Percentiles rank a stretch among this genome's conserved stretches.
Conservation (phyloP, 2,888 invertebrate species). For the Leptarthrus brevirostris region DNA sequence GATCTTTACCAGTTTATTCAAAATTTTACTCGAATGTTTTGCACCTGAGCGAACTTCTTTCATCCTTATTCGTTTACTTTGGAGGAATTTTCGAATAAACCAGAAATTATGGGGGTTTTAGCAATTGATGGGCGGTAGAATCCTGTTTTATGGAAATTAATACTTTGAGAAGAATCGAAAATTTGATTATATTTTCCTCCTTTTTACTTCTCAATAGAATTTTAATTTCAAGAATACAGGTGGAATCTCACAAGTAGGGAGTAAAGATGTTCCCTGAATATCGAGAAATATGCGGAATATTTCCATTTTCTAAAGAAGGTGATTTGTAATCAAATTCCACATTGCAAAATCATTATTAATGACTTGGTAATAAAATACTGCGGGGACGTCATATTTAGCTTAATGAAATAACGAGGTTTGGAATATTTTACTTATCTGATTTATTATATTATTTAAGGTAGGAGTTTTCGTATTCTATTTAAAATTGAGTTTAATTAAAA, state of each 20-base stretch:
- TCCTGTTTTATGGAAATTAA: slow-evolving; percentile 44
- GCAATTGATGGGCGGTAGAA: slow-evolving; percentile 3
- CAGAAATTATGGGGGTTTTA: slow-evolving; percentile 26
- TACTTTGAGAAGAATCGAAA: slow-evolving; percentile 34
- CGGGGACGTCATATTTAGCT: neutral
- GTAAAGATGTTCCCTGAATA: slow-evolving; percentile 10
- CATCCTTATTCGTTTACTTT: slow-evolving; percentile 6
- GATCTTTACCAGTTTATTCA: slow-evolving; percentile 38
- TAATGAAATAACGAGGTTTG: no score
- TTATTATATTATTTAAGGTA: no score
- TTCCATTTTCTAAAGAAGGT: slow-evolving; percentile 30
- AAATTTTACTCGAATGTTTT: slow-evolving; percentile 26
- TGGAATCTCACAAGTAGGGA: neutral
- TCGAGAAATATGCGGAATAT: slow-evolving; percentile 29
- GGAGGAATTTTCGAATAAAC: slow-evolving; percentile 22
- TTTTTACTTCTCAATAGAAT: slow-evolving; percentile 29
- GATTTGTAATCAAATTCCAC: slow-evolving; percentile 41
- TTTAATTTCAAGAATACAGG: slow-evolving; percentile 29
- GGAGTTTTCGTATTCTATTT: no score
- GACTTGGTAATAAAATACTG: slow-evolving; percentile 28
- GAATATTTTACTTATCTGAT: no score
- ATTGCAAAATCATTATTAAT: slow-evolving; percentile 32
- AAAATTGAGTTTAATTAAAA: no score
- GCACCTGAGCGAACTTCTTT: slow-evolving; percentile 40
- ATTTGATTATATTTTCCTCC: slow-evolving; percentile 37